Evolutionary conservation across 2,888 invertebrate species (phyloP).

Genomic region (Pyralis farinalis): DNA sequence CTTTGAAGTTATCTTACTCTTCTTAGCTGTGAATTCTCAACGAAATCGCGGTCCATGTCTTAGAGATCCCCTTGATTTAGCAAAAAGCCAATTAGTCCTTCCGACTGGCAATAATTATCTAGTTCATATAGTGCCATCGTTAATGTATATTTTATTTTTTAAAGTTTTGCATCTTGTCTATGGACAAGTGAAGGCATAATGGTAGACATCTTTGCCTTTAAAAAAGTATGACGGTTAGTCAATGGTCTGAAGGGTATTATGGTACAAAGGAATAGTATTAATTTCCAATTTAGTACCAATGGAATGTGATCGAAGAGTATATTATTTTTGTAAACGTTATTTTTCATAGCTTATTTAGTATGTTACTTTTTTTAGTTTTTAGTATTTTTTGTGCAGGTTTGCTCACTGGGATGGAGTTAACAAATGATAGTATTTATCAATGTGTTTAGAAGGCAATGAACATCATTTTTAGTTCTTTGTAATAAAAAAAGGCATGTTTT

Average conservation of each 20-base stretch:
- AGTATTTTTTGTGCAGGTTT: slow-evolving; percentile 45
- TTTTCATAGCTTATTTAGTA: slow-evolving; percentile 63
- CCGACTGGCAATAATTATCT: slow-evolving; percentile 3
- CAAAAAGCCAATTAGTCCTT: background rate
- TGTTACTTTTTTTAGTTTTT: slow-evolving; percentile 41
- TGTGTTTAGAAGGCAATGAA: no score
- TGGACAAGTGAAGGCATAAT: slow-evolving; percentile 6
- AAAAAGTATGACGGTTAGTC: slow-evolving; percentile 9
- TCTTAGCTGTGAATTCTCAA: no score
- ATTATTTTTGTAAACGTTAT: slow-evolving; percentile 66
- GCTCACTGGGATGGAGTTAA: background rate
- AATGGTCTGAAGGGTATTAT: slow-evolving; percentile 13
- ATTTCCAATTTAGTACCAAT: slow-evolving; percentile 10
- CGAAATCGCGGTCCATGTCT: no score
- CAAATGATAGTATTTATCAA: background rate
- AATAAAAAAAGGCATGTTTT: no score
- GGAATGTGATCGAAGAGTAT: slow-evolving; percentile 51
- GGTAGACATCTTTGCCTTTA: slow-evolving; percentile 11
- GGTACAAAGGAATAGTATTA: slow-evolving; percentile 15
- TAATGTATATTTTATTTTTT: slow-evolving; percentile 8
- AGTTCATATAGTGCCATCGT: slow-evolving; percentile 23
- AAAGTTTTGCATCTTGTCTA: slow-evolving; percentile 5
- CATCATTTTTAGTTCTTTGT: no score
- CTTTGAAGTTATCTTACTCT: no score
- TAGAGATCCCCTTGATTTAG: no score